These are phyloP conservation scores for Hydriomena furcata DNA, from an alignment of 2,888 invertebrate species.

Conservation along the genomic window DNA sequence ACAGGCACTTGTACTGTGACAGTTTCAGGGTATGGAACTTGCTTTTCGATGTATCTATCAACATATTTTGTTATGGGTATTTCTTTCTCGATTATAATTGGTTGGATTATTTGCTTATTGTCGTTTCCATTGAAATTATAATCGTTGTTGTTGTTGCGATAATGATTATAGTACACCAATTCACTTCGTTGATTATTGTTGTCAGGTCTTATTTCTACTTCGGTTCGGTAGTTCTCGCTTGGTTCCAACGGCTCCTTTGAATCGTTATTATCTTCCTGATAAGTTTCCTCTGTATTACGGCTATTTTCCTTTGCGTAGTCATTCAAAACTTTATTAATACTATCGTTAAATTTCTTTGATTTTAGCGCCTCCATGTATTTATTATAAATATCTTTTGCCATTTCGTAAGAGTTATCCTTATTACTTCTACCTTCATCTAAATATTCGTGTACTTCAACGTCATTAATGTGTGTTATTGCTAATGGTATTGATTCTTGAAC, in stretches of 20 bases:
- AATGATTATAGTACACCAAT: constrained; percentile 45
- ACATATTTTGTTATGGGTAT: constrained; percentile 74
- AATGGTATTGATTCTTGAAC: constrained; percentile 86
- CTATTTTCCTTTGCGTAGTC: constrained; percentile 55
- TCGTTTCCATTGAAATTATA: constrained; percentile 44
- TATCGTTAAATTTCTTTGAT: constrained; percentile 64
- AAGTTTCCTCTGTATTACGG: constrained; percentile 48
- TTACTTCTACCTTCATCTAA: constrained; percentile 67
- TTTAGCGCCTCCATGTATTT: constrained; percentile 66
- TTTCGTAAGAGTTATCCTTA: constrained; percentile 48
- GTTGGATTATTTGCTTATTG: constrained; percentile 67
- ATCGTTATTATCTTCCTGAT: constrained; percentile 42
- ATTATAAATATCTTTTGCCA: constrained; percentile 59
- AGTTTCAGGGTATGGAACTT: constrained; percentile 69
- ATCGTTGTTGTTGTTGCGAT: constrained; percentile 45
- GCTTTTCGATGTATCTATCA: constrained; percentile 71
- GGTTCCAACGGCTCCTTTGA: constrained; percentile 57
- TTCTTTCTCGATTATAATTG: constrained; percentile 75
- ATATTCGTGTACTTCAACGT: constrained; percentile 73
- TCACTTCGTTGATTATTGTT: constrained; percentile 55
- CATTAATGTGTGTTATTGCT: constrained; percentile 77
- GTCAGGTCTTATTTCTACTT: constrained; percentile 58
- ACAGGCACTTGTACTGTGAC: constrained; percentile 64
- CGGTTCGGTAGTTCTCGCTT: constrained; percentile 61
- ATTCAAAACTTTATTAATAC: constrained; percentile 55